Evolutionary conservation across 2,113 vertebrate genomes (phyloP).

Genomic region (Phalacrocorax pelagicus): DNA sequence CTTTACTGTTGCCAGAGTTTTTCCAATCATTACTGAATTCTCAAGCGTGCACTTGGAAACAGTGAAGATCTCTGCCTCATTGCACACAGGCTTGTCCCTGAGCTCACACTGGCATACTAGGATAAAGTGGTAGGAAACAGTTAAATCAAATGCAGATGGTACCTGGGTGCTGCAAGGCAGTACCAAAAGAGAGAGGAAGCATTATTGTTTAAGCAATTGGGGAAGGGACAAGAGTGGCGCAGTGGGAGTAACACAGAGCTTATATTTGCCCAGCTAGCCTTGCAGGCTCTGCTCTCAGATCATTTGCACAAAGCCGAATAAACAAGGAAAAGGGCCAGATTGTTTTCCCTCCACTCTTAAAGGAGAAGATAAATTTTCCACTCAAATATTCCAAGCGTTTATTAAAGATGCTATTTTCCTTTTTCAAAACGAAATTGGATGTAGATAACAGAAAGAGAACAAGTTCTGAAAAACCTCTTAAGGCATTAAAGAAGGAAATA

Average conservation of each 20-base stretch:
- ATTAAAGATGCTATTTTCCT: background rate
- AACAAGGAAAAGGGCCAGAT: background rate
- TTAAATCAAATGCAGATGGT: background rate
- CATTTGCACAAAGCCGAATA: background rate
- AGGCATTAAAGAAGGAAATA: background rate
- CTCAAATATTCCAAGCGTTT: background rate
- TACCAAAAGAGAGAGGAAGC: background rate
- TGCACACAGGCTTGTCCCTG: background rate
- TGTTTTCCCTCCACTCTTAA: background rate
- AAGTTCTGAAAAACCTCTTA: background rate
- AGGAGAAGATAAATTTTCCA: background rate
- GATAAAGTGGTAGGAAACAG: background rate
- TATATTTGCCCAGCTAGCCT: background rate
- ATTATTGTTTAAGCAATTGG: background rate
- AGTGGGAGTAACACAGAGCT: background rate
- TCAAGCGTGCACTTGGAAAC: background rate
- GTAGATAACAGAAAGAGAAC: background rate
- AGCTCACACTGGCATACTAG: rapidly evolving
- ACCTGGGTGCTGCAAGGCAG: background rate
- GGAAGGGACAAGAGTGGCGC: background rate
- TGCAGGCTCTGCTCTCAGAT: background rate
- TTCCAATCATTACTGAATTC: background rate
- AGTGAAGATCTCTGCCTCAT: background rate
- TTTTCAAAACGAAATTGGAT: background rate
- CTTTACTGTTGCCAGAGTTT: background rate